Percentiles rank a stretch among this genome's conserved stretches.
These are phyloP conservation scores for Synaphobranchus kaupii DNA, from an alignment of 2,797 vertebrate species.

Conservation along the genomic window DNA sequence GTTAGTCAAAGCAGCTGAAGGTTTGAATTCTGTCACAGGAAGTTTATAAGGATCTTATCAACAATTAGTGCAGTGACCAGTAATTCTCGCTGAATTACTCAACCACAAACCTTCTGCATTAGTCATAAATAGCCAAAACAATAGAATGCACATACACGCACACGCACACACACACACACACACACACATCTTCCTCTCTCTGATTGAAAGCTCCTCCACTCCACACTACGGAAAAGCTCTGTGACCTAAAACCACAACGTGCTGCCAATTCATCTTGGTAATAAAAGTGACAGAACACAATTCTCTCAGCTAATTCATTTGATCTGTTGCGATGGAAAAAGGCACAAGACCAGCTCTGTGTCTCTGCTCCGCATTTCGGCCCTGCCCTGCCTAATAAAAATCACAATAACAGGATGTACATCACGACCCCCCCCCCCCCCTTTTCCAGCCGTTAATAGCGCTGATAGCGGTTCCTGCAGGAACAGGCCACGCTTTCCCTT, in stretches of 20 bases:
- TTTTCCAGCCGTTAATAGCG: constrained; percentile 11
- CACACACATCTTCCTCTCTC: neutral
- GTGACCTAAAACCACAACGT: constrained; percentile 30
- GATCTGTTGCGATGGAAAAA: constrained; percentile 52
- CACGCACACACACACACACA: neutral
- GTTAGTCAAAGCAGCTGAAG: neutral
- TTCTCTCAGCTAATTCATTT: constrained; percentile 46
- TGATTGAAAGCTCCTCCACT: constrained; percentile 34
- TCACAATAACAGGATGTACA: constrained; percentile 61
- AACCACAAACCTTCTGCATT: neutral
- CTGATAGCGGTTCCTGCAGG: constrained; percentile 2
- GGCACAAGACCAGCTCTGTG: constrained; percentile 41
- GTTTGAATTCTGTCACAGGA: neutral
- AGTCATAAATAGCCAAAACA: constrained; percentile 20
- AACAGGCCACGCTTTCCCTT: neutral
- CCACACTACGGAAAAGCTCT: constrained; percentile 32
- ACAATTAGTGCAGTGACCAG: neutral
- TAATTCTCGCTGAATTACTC: neutral
- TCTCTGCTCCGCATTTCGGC: constrained; percentile 29
- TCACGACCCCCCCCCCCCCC: constrained; percentile 31
- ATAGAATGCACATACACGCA: neutral
- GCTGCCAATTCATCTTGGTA: constrained; percentile 42
- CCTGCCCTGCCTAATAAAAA: constrained; percentile 21
- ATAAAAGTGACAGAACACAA: constrained; percentile 36
- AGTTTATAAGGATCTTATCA: neutral